Evolutionary conservation across 2,888 invertebrate species (phyloP).

Genomic region (Oscheius myriophilus): DNA sequence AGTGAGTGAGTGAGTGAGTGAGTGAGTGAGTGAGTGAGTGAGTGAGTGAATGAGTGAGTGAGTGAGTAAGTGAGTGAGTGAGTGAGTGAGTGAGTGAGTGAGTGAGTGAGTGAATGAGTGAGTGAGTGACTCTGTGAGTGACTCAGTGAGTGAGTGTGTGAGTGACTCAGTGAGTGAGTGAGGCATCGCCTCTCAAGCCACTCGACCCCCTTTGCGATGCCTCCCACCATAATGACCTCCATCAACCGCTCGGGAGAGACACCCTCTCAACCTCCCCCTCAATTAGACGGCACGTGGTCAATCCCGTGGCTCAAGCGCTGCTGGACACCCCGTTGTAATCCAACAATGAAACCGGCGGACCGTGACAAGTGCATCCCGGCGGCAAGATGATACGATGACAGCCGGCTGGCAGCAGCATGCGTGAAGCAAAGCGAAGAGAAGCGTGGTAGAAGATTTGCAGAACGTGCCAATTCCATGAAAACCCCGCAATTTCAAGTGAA

Average conservation of each 20-base stretch:
- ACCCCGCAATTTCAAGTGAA: too few relatives aligned
- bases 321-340: slow-evolving; percentile 8
- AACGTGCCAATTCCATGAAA: too few relatives aligned
- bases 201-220: too few relatives aligned
- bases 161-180: slow-evolving; percentile 2
- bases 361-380: slow-evolving; percentile 12
- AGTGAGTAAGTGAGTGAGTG: neutral
- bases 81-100: neutral
- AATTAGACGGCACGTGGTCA: slow-evolving; percentile 12
- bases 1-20: neutral
- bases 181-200: neutral
- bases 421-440: too few relatives aligned
- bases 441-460: too few relatives aligned
- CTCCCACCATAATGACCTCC: too few relatives aligned
- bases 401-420: neutral
- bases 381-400: slow-evolving; percentile 11
- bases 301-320: slow-evolving; percentile 7
- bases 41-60: neutral
- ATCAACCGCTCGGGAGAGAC: too few relatives aligned
- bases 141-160: slow-evolving; percentile 2
- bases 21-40: neutral
- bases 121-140: too few relatives aligned
- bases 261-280: too few relatives aligned
- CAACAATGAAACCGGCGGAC: slow-evolving; percentile 8
- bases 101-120: too few relatives aligned